These are phyloP conservation scores for Heliothis virescens DNA, from an alignment of 1,140 invertebrate genomes.

Conservation along the genomic window DNA sequence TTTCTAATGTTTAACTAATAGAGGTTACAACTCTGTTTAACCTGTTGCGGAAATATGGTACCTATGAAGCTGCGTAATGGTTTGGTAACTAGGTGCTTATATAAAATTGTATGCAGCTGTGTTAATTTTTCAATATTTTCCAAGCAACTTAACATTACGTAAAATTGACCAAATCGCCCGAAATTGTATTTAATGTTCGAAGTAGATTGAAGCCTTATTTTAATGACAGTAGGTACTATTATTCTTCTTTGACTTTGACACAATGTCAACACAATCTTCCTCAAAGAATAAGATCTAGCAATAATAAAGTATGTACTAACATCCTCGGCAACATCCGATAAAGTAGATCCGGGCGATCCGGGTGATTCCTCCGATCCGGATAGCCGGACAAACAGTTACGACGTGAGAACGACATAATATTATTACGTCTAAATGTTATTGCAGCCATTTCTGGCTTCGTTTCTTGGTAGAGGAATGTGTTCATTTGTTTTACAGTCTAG, in stretches of 20 bases:
- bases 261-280: neutral
- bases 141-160: too few species aligned
- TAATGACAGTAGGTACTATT: neutral
- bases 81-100: too few species aligned
- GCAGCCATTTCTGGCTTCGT: neutral
- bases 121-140: too few species aligned
- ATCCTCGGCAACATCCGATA: slow-evolving; percentile 3
- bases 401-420: slow-evolving; percentile 35
- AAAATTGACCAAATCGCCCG: too few species aligned
- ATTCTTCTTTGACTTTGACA: too few species aligned
- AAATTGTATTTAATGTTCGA: too few species aligned
- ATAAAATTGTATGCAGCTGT: too few species aligned
- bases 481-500: neutral
- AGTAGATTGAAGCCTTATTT: too few species aligned
- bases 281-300: slow-evolving; percentile 1
- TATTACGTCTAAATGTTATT: slow-evolving; percentile 45
- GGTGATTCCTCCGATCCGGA: neutral
- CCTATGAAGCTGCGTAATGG: too few species aligned
- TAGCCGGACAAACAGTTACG: slow-evolving; percentile 36
- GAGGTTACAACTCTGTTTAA: neutral
- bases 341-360: slow-evolving; percentile 18
- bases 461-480: slow-evolving; percentile 8
- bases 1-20: slow-evolving; percentile 25
- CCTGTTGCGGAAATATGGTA: neutral
- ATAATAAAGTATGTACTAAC: slow-evolving; percentile 21